phyloP scores from a whole-genome alignment of 2,888 invertebrate genomes.

The Epistrophe grossulariae region DNA sequence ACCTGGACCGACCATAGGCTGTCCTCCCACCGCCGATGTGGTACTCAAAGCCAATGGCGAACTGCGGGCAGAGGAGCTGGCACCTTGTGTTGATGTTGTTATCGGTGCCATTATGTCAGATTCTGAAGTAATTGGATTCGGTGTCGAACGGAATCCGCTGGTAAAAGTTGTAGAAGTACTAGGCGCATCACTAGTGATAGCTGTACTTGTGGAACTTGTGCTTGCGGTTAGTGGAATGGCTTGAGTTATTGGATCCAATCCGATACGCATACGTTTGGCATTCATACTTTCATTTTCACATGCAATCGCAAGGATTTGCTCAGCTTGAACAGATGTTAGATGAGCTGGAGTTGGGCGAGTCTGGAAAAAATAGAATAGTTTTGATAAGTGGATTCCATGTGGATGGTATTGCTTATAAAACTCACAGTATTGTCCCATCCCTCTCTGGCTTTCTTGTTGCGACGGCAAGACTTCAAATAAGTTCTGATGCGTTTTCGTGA shows the following conservation, averaged over 20 bases:
- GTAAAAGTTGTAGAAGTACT: conserved; percentile 76
- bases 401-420: conserved; percentile 64
- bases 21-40: conserved; percentile 77
- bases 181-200: conserved; percentile 80
- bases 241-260: conserved; percentile 96
- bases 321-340: conserved; percentile 97
- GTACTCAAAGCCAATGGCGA: conserved; percentile 82
- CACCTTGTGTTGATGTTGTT: conserved; percentile 78
- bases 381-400: neutral
- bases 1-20: conserved; percentile 57
- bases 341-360: conserved; percentile 97
- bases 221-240: conserved; percentile 87
- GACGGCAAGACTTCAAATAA: conserved; percentile 96
- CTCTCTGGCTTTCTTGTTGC: conserved; percentile 96
- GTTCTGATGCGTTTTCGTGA: conserved; percentile 97
- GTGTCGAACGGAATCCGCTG: conserved; percentile 81
- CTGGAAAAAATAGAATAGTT: conserved; percentile 84
- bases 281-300: conserved; percentile 99
- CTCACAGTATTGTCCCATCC: conserved; percentile 95
- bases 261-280: conserved; percentile 98
- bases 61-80: conserved; percentile 82
- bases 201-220: conserved; percentile 81
- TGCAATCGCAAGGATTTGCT: conserved; percentile 97
- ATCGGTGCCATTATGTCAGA: conserved; percentile 79
- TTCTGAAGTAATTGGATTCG: conserved; percentile 81